Base-by-base conservation (phyloP, 2,797 vertebrate species). In the Hapalemur alaotrensis region DNA sequence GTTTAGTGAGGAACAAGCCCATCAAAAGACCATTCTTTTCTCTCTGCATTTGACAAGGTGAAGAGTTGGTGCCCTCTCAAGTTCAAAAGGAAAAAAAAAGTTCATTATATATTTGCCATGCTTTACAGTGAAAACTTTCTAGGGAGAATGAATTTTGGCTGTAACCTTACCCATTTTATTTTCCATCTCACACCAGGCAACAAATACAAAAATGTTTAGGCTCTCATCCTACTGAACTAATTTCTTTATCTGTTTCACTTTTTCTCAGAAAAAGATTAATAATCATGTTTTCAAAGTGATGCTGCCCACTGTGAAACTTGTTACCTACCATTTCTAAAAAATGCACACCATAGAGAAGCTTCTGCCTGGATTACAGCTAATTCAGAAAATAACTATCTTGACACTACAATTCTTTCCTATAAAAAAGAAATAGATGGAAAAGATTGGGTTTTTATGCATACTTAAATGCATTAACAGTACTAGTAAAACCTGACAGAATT, bases 191-290 rank as follows among this genome's bases (percentile, higher is more conserved):
- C 65, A 93, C 38, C 28, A 89, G 78, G 92, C 35, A 88, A 63
- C 8, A 94, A 91, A 94, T 80, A 75, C 20, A 41, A 78, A 93
- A 87, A 59, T 52, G 23, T 78, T 94, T 93, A 93, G 28, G 25
- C 12, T 73, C 2, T 90, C 50, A 38, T 96, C 43, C 59, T 90
- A 59, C 63, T 88, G 54, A 95, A 96, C 65, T 95, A 95, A 89
- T 94, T 97, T 96, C 52, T 97, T 96, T 95, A 93, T 91, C 93
- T 91, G 28, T 89, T 93, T 28, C 57, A 93, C 75, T 96, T 97
- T 96, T 89, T 1, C n/a, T 94, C 57, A 87, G 82, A 87, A 95
- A 95, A 97, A 84, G 69, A 95, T 93, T 93, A 97, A 94, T 97
- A 89, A 89, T 80, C 63, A 82, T 70, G 48, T 84, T 97, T 97